Conservation (phyloP, 2,113 vertebrate genomes). For the Melospiza georgiana region DNA sequence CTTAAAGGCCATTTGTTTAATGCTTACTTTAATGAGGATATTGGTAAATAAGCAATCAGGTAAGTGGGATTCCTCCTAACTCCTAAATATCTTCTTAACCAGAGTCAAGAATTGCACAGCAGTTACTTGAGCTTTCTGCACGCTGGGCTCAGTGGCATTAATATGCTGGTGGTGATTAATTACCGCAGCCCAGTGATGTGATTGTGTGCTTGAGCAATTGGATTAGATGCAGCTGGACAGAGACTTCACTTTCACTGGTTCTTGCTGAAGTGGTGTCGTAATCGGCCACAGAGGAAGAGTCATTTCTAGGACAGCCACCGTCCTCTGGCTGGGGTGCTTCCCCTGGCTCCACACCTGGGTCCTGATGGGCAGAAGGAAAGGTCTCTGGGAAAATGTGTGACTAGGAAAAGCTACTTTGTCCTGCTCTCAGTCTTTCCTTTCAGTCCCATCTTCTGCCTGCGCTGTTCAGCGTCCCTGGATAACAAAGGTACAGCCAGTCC, state of each 20-base stretch:
- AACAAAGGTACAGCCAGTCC: background rate
- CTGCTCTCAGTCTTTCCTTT: background rate
- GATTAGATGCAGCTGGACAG: conserved; percentile 21
- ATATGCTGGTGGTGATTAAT: conserved; percentile 48
- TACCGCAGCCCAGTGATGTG: conserved; percentile 8
- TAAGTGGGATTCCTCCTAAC: conserved; percentile 8
- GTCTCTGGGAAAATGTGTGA: rapidly evolving
- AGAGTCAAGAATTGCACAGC: background rate
- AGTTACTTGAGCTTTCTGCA: background rate
- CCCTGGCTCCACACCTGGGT: background rate
- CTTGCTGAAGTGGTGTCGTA: background rate
- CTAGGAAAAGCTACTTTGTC: background rate
- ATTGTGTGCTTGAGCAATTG: conserved; percentile 50
- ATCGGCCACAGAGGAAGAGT: background rate
- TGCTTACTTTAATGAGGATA: background rate
- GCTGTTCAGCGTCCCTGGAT: background rate
- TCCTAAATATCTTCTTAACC: background rate
- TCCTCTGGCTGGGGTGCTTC: background rate
- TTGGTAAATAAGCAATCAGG: conserved; percentile 5
- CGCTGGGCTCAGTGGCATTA: background rate
- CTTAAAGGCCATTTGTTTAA: background rate
- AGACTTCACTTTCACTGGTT: conserved; percentile 9
- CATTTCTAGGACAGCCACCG: background rate
- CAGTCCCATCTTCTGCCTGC: background rate
- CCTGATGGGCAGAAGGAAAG: background rate